phyloP scores from a whole-genome alignment of 2,113 vertebrate genomes.

The Phoxinus phoxinus region DNA sequence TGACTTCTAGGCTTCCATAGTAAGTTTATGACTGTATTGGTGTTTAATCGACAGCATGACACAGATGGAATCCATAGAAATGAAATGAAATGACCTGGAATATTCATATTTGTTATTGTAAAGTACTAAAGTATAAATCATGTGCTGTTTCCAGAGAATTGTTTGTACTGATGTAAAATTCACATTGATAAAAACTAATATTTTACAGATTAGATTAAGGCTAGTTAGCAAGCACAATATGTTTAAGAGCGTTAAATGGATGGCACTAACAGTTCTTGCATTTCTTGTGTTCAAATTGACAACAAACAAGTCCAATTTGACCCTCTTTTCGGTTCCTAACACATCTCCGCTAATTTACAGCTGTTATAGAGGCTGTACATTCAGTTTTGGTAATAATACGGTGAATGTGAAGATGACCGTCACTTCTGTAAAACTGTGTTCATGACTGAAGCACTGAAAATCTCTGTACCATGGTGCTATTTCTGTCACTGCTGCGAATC shows the following conservation, averaged over 20 bases:
- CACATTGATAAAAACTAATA: neutral
- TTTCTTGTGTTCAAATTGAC: slow-evolving; percentile 2
- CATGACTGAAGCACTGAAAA: slow-evolving; percentile 8
- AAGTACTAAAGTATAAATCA: neutral
- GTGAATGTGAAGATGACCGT: slow-evolving; percentile 14
- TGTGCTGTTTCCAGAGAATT: neutral
- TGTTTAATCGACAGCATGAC: neutral
- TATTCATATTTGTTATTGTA: neutral
- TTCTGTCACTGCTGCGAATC: neutral
- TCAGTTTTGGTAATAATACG: neutral
- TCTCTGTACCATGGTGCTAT: slow-evolving; percentile 14
- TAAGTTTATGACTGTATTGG: neutral
- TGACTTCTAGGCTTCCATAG: slow-evolving; percentile 1
- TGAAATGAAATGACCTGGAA: neutral
- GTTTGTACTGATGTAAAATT: neutral
- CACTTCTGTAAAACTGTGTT: slow-evolving; percentile 29
- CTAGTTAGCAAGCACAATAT: slow-evolving; percentile 2
- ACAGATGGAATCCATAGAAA: neutral
- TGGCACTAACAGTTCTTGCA: neutral
- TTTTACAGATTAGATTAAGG: neutral
- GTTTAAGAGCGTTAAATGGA: neutral
- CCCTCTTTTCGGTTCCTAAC: neutral
- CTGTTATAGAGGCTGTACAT: neutral
- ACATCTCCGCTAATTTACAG: neutral
- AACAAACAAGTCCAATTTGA: neutral